These are phyloP conservation scores for Agelas oroides DNA, from an alignment of 37 sponge, comb jelly and placozoan species.

Conservation along the genomic window DNA sequence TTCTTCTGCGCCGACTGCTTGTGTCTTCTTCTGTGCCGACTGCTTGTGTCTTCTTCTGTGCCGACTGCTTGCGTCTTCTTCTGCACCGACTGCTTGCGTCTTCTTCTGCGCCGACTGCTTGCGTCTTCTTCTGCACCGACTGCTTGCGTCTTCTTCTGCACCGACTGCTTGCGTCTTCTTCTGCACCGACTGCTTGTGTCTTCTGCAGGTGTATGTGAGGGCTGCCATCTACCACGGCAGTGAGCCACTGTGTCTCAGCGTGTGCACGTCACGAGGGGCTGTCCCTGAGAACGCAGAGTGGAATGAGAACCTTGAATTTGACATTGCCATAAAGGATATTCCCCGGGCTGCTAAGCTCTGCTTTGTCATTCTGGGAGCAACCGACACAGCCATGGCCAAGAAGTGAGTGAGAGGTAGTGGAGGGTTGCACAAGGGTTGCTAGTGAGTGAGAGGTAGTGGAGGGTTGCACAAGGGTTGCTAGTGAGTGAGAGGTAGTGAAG, in stretches of 20 bases:
- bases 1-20: background rate
- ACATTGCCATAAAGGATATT: conserved; percentile 72
- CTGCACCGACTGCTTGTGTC: no score
- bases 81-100: background rate
- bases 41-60: background rate
- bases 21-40: background rate
- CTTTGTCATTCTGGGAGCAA: conserved; percentile 65
- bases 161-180: background rate
- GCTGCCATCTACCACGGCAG: conserved; percentile 89
- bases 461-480: no score
- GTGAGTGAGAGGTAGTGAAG: no score
- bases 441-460: no score
- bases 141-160: background rate
- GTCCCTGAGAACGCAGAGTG: conserved; percentile 44
- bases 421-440: no score
- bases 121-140: background rate
- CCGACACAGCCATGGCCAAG: conserved; percentile 31
- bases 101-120: background rate
- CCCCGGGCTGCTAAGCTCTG: conserved; percentile 94
- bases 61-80: background rate
- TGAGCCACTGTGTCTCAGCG: conserved; percentile 62
- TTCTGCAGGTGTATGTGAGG: conserved; percentile 72
- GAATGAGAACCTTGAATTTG: conserved; percentile 90
- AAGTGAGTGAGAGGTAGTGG: conserved; percentile 38
- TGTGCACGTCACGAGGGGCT: conserved; percentile 43